Evolutionary conservation across 2,113 vertebrate species (phyloP).

Genomic region (Hypomesus transpacificus): DNA sequence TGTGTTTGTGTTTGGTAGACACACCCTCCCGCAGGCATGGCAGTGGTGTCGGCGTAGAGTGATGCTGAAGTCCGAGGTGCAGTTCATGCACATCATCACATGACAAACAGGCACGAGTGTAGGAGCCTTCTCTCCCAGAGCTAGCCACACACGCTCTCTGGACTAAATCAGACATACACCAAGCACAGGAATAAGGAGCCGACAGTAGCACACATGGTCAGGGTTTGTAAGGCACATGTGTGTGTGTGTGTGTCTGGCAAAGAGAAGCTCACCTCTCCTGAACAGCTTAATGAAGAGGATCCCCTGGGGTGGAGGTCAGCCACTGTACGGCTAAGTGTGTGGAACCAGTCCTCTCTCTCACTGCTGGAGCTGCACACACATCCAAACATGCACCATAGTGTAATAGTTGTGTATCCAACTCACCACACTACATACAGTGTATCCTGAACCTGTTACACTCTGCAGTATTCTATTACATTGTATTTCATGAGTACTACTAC

Average conservation of each 20-base stretch:
- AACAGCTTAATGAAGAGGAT: slow-evolving; percentile 55
- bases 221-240: too few species aligned
- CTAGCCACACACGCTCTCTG: slow-evolving; percentile 78
- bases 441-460: too few species aligned
- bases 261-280: slow-evolving; percentile 58
- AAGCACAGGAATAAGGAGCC: neutral
- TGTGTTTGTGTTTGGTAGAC: slow-evolving; percentile 24
- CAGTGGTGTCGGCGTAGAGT: slow-evolving; percentile 91
- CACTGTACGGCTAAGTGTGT: slow-evolving; percentile 81
- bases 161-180: slow-evolving; percentile 58
- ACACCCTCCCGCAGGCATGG: slow-evolving; percentile 93
- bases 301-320: slow-evolving; percentile 76
- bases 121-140: slow-evolving; percentile 87
- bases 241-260: neutral
- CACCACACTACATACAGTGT: too few species aligned
- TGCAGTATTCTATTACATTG: too few species aligned
- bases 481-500: too few species aligned
- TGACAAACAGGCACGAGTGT: slow-evolving; percentile 88
- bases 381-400: neutral
- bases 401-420: too few species aligned
- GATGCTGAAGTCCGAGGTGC: slow-evolving; percentile 90
- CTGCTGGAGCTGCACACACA: slow-evolving; percentile 78
- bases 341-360: slow-evolving; percentile 94
- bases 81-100: slow-evolving; percentile 98
- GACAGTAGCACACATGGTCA: too few species aligned